Evolutionary conservation across 2,888 invertebrate genomes (phyloP), one percentile per base, ranked within the genome.

Genomic region (Acholoe squamosa): DNA sequence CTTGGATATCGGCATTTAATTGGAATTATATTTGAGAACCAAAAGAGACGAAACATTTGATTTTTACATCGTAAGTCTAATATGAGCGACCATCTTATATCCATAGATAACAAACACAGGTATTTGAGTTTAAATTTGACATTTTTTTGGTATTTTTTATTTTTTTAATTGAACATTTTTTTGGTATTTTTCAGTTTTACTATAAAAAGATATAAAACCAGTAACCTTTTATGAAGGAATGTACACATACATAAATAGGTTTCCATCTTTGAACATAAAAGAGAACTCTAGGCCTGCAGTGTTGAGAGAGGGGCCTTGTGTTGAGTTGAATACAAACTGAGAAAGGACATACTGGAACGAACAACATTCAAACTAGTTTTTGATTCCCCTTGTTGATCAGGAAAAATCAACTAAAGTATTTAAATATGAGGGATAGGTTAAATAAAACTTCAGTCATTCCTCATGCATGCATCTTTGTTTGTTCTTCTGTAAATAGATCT

Each of bases 81-180:
- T n/a, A n/a, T n/a, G n/a, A n/a, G n/a, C n/a, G n/a, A n/a, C n/a
- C n/a, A n/a, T n/a, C n/a, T n/a, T n/a, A n/a, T n/a, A n/a, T n/a
- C n/a, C 43, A 61, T n/a, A 3, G 19, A 61, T 22, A 61, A 71
- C 31, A 28, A 71, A 71, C 28, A 28, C 71, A 71, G 22, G 3
- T 7, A 71, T 71, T 22, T 84, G 33, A 43, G 19, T 84, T 84
- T 84, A 43, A 51, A 84, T 84, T 84, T 84, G 84, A 84, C 84
- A 84, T 84, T 84, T 84, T 84, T 84, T 84, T 84, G 16, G 43
- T 51, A 77, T 22, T 51, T 84, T 84, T 84, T 84, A 51, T 84
- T 84, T 84, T 25, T 28, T 77, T 84, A 28, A 28, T 84, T 84
- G 22, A 34, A n/a, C 25, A n/a, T 84, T 84, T 84, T 84, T 84